phyloP scores from a whole-genome alignment of 2,888 invertebrate genomes.

The Digitonthophagus gazella region DNA sequence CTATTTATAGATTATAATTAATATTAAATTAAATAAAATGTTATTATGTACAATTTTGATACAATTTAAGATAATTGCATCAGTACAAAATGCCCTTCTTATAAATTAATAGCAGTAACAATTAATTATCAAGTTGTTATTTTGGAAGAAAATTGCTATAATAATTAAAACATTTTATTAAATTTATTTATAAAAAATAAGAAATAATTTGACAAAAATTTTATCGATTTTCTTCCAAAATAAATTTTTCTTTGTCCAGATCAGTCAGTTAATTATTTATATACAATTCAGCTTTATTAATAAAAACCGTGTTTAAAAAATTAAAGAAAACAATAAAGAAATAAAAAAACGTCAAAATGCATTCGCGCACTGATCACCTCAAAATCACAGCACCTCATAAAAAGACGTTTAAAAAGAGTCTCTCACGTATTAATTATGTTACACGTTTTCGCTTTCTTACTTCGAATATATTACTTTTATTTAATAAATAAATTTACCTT shows the following conservation, averaged over 20 bases:
- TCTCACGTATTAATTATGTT: background rate
- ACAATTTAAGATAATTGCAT: too few species aligned
- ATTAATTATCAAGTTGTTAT: background rate
- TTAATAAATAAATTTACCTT: constrained; percentile 27
- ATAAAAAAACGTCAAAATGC: background rate
- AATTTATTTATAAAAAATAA: too few species aligned
- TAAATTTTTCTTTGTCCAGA: too few species aligned
- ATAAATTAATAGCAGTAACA: background rate
- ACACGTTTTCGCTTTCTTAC: background rate
- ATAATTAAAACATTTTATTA: too few species aligned
- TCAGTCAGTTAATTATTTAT: constrained; percentile 19
- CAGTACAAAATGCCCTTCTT: too few species aligned
- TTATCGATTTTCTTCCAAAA: too few species aligned
- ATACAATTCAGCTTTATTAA: constrained; percentile 6
- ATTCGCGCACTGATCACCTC: constrained; percentile 19
- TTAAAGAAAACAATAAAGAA: background rate
- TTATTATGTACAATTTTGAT: too few species aligned
- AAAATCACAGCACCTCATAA: constrained; percentile 21
- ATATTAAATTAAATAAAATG: too few species aligned
- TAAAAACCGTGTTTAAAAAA: background rate
- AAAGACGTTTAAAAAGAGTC: constrained; percentile 14
- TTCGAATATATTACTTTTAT: constrained; percentile 18
- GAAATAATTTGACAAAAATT: too few species aligned
- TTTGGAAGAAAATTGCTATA: too few species aligned
- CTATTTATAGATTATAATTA: too few species aligned